Conservation (phyloP, 35 echinoderm and acorn worm genomes). For the Holothuria glaberrima region DNA sequence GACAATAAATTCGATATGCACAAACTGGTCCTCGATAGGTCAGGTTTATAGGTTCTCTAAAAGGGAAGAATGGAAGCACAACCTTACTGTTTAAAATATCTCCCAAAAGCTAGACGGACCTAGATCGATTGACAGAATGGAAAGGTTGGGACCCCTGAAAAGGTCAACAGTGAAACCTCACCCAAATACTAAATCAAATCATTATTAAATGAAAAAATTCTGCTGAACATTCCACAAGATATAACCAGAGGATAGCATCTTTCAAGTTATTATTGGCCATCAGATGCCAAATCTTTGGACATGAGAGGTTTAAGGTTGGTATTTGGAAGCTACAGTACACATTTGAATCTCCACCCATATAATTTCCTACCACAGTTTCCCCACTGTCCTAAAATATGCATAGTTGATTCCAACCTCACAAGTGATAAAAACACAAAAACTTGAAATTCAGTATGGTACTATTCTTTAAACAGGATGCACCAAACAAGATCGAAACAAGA, state of each 20-base stretch:
- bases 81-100: neutral
- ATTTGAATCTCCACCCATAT: neutral
- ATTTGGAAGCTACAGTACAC: neutral
- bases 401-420: neutral
- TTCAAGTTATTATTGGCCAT: neutral
- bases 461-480: neutral
- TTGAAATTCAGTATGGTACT: neutral
- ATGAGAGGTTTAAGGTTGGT: constrained; percentile 7
- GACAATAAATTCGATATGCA: no score
- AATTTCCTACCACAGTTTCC: neutral
- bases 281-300: neutral
- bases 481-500: neutral
- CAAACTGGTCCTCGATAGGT: neutral
- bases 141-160: neutral
- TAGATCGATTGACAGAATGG: neutral
- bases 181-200: neutral
- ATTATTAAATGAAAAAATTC: neutral
- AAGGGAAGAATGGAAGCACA: neutral
- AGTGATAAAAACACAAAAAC: neutral
- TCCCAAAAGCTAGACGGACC: neutral
- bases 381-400: neutral
- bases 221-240: neutral
- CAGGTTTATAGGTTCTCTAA: neutral
- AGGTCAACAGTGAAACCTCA: neutral
- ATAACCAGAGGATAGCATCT: neutral